These are phyloP conservation scores for Salticus scenicus DNA, from an alignment of 2,888 invertebrate genomes.

Conservation along the genomic window DNA sequence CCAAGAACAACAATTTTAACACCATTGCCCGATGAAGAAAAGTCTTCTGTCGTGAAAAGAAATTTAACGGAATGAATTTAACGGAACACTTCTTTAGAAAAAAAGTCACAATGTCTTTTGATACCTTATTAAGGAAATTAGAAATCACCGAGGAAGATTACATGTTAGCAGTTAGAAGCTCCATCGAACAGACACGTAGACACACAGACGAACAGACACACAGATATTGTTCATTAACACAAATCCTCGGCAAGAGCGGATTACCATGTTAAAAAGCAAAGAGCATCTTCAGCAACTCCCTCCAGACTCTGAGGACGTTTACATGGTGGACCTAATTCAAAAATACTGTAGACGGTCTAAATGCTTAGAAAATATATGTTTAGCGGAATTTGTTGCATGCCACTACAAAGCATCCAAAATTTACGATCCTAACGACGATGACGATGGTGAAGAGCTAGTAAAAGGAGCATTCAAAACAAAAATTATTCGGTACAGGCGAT, in stretches of 20 bases:
- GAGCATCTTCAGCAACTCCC: background rate
- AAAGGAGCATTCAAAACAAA: too few relatives aligned
- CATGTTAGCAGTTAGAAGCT: too few relatives aligned
- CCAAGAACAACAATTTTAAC: too few relatives aligned
- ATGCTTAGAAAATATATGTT: background rate
- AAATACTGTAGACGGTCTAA: background rate
- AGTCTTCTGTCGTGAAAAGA: too few relatives aligned
- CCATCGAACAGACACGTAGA: too few relatives aligned
- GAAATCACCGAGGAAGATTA: background rate
- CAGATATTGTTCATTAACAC: background rate
- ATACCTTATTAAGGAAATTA: background rate
- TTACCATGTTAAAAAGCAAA: background rate
- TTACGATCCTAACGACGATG: background rate
- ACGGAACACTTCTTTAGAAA: background rate
- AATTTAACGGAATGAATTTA: background rate
- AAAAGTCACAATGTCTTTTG: too few relatives aligned
- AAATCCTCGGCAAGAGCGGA: background rate
- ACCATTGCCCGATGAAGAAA: too few relatives aligned
- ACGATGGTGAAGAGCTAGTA: background rate
- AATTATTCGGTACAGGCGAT: too few relatives aligned
- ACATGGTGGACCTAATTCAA: too few relatives aligned
- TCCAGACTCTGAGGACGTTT: background rate
- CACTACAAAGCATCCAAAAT: too few relatives aligned
- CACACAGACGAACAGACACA: too few relatives aligned
- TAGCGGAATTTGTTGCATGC: slow-evolving; percentile 10